phyloP scores from a whole-genome alignment of 1,140 invertebrate genomes.

The Alviniconcha marisindica region DNA sequence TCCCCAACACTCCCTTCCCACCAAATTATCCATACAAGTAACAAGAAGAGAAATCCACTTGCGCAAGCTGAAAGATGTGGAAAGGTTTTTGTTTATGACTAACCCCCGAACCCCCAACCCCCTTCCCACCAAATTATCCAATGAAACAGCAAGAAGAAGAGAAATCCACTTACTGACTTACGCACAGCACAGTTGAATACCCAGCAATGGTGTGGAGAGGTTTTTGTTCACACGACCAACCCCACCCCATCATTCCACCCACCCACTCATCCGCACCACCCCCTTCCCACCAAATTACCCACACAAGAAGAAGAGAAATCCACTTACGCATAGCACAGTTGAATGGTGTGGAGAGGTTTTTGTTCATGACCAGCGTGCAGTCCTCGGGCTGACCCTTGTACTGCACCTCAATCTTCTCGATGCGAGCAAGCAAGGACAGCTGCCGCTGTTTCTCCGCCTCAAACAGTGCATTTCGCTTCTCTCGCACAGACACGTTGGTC shows the following conservation, averaged over 20 bases:
- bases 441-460: conserved; percentile 87
- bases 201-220: background rate
- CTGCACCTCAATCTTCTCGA: conserved; percentile 94
- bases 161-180: no score
- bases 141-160: no score
- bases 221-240: background rate
- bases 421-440: conserved; percentile 83
- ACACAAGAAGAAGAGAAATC: background rate
- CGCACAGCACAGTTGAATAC: background rate
- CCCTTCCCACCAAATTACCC: background rate
- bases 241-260: background rate
- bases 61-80: no score
- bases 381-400: conserved; percentile 86
- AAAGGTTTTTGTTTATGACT: no score
- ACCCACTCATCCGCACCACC: background rate
- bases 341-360: conserved; percentile 91
- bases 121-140: no score
- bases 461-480: conserved; percentile 82
- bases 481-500: conserved; percentile 70
- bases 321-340: conserved; percentile 92
- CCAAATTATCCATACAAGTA: no score
- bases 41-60: no score
- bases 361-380: conserved; percentile 92
- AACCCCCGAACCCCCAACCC: no score
- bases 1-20: no score